Evolutionary conservation across 2,797 vertebrate genomes (phyloP).

Genomic region (Morelia viridis): DNA sequence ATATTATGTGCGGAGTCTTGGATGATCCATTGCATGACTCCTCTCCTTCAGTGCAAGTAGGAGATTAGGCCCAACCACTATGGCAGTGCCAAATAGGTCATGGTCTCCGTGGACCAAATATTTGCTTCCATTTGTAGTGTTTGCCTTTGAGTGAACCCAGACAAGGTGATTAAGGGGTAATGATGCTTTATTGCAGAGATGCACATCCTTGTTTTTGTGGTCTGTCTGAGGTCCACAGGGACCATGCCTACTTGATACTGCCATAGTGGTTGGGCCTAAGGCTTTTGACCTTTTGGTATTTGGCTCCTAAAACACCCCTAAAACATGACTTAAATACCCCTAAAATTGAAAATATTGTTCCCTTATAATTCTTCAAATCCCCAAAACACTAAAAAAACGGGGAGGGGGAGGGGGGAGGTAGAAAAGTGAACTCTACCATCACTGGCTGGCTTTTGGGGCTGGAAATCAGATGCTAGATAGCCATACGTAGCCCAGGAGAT

Average conservation of each 20-base stretch:
- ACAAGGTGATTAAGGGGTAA: background rate
- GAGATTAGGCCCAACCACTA: no score
- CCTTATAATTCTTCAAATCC: background rate
- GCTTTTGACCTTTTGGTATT: background rate
- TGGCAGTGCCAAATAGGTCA: no score
- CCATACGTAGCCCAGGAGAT: background rate
- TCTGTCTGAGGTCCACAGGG: background rate
- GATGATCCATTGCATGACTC: background rate
- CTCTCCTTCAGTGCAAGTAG: background rate
- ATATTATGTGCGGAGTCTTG: background rate
- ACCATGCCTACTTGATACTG: background rate
- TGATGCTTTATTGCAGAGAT: background rate
- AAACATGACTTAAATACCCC: background rate
- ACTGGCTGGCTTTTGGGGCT: background rate
- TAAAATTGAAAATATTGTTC: background rate
- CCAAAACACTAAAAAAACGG: background rate
- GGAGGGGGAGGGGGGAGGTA: no score
- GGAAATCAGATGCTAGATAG: background rate
- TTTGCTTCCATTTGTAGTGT: background rate
- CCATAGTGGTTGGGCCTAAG: background rate
- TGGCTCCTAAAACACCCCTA: background rate
- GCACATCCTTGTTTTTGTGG: background rate
- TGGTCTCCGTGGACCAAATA: background rate
- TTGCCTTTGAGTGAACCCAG: background rate
- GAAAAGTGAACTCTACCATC: background rate